Conservation (phyloP, 2,888 invertebrate genomes). For the Eupithecia abbreviata region DNA sequence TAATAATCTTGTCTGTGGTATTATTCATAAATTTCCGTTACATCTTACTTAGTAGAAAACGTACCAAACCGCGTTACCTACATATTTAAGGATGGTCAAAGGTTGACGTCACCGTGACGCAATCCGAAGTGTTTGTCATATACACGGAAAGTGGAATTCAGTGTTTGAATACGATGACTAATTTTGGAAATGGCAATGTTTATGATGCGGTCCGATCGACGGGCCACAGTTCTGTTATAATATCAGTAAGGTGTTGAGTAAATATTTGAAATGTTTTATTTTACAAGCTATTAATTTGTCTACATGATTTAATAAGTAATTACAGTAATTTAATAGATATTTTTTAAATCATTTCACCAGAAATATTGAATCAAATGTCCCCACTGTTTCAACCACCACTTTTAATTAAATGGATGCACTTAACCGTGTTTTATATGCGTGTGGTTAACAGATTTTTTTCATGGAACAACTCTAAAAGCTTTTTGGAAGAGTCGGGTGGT, state of each 20-base stretch:
- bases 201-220: constrained; percentile 12
- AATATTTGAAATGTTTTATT: not conserved
- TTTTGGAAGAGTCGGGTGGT: not conserved
- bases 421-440: not conserved
- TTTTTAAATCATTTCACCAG: no score
- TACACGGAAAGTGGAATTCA: not conserved
- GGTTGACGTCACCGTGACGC: constrained; percentile 3
- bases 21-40: not conserved
- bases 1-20: not conserved
- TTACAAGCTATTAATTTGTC: no score
- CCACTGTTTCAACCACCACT: no score
- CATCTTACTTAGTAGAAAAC: not conserved
- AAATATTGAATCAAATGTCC: no score
- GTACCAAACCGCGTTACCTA: not conserved
- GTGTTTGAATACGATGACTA: constrained; percentile 17
- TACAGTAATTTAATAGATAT: no score
- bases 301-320: no score
- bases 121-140: constrained; percentile 7
- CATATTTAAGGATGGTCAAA: not conserved
- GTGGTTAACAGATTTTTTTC: not conserved
- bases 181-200: constrained; percentile 5
- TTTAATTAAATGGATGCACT: not conserved
- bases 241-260: not conserved
- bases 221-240: not conserved
- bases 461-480: not conserved